These are phyloP conservation scores for Cepaea hortensis DNA, from an alignment of 2,888 invertebrate species.

Conservation along the genomic window DNA sequence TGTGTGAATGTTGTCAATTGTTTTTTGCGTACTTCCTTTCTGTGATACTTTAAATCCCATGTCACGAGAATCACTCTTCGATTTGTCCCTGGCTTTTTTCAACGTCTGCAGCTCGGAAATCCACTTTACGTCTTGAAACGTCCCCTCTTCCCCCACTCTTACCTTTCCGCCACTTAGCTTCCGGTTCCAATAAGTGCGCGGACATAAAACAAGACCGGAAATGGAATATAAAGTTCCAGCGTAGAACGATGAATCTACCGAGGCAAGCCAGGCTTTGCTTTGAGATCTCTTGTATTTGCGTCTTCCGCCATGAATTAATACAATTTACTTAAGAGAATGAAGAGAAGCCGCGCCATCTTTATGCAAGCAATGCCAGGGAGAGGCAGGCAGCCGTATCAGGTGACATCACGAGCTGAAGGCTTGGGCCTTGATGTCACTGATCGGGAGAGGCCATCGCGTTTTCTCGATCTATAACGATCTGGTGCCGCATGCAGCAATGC, in stretches of 20 bases:
- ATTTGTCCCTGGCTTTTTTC: slow-evolving; percentile 13
- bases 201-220: slow-evolving; percentile 45
- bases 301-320: slow-evolving; percentile 46
- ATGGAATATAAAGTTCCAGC: slow-evolving; percentile 48
- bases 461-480: slow-evolving; percentile 36
- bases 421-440: slow-evolving; percentile 30
- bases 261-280: slow-evolving; percentile 5
- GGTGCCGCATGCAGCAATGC: slow-evolving; percentile 17
- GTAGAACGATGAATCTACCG: slow-evolving; percentile 23
- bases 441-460: slow-evolving; percentile 33
- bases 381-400: slow-evolving; percentile 31
- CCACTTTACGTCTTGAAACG: slow-evolving; percentile 35
- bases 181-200: slow-evolving; percentile 42
- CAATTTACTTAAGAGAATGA: slow-evolving; percentile 43
- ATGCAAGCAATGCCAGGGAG: slow-evolving; percentile 21
- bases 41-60: not conserved
- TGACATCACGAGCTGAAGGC: slow-evolving; percentile 23
- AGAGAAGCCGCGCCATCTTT: slow-evolving; percentile 26
- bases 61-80: slow-evolving; percentile 38
- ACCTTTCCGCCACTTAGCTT: slow-evolving; percentile 40
- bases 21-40: not conserved
- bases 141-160: slow-evolving; percentile 9
- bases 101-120: slow-evolving; percentile 24
- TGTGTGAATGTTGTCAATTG: too few species aligned
- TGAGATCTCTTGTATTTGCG: slow-evolving; percentile 40